Base-by-base conservation (phyloP, 2,797 vertebrate genomes). In the Manis javanica region DNA sequence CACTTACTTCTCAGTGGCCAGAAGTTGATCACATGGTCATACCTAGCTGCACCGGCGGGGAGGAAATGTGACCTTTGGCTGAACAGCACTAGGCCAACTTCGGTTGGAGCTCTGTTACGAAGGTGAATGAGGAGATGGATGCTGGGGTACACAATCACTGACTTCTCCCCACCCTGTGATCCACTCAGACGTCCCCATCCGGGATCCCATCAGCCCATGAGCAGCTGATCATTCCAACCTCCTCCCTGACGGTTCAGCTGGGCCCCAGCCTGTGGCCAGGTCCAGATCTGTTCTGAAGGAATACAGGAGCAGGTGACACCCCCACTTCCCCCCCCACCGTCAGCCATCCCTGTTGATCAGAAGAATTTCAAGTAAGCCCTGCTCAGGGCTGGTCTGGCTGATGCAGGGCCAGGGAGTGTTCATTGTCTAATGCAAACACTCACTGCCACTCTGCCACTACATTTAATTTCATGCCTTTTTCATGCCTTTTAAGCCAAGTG, bases 351-450 rank as follows among this genome's bases (percentile, higher is more conserved):
- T 49, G 51, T 2, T 46, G 8, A 0, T 2, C 13, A 46, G 39
- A 31, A 49, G 18, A 29, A 72, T 5, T 37, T 12, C 23, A 10
- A 26, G 64, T 15, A 7, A 39, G 59, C 26, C 34, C 61, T 8
- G 5, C 19, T 34, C 8, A 0, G 21, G 64, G 72, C 71, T 15
- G 37, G 24, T n/a, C 23, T 31, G 69, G 21, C 0, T 0, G 14
- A 1, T 49, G 69, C 31, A 2, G 57, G 57, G 63, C 23, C 5
- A 0, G 21, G 29, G 21, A 18, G 26, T 16, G 61, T 29, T 16
- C 37, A 1, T 1, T 21, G 63, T 7, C 42, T 2, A 1, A 0
- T 0, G 31, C 71, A 34, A 3, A 3, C 21, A 0, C 57, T 42
- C 37, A 39, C n/a, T 29, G 42, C 3, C 7, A 8, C 3, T 0